Evolutionary conservation across 2,113 vertebrate genomes (phyloP).

Genomic region (Ariopsis seemanni): DNA sequence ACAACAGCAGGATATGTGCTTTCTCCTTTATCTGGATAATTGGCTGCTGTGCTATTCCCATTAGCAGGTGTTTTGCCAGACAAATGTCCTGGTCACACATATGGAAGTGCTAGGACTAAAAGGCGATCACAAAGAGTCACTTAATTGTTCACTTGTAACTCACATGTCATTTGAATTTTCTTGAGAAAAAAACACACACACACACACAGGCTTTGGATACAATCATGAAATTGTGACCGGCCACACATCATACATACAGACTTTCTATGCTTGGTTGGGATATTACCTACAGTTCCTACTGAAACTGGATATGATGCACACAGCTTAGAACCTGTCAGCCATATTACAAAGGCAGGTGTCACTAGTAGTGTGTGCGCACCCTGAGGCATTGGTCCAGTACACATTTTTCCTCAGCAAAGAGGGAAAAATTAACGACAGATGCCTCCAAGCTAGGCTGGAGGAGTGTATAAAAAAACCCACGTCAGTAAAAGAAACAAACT

Average conservation of each 20-base stretch:
- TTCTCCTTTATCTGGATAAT: neutral
- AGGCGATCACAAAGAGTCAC: neutral
- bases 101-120: neutral
- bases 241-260: neutral
- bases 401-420: conserved; percentile 3
- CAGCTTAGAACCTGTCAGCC: conserved; percentile 14
- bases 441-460: conserved; percentile 22
- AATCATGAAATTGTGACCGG: neutral
- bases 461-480: neutral
- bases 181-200: neutral
- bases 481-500: conserved; percentile 7
- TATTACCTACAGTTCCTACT: neutral
- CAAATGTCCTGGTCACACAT: neutral
- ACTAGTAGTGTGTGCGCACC: neutral
- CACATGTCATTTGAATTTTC: neutral
- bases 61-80: conserved; percentile 21
- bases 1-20: neutral
- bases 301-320: conserved; percentile 5
- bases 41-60: neutral
- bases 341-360: conserved; percentile 10
- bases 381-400: conserved; percentile 7
- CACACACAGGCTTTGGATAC: neutral
- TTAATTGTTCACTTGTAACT: neutral
- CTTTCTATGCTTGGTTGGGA: neutral
- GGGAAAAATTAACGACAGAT: conserved; percentile 15